Evolutionary conservation across 1,140 invertebrate genomes (phyloP).

Genomic region (Saccostrea cuccullata): DNA sequence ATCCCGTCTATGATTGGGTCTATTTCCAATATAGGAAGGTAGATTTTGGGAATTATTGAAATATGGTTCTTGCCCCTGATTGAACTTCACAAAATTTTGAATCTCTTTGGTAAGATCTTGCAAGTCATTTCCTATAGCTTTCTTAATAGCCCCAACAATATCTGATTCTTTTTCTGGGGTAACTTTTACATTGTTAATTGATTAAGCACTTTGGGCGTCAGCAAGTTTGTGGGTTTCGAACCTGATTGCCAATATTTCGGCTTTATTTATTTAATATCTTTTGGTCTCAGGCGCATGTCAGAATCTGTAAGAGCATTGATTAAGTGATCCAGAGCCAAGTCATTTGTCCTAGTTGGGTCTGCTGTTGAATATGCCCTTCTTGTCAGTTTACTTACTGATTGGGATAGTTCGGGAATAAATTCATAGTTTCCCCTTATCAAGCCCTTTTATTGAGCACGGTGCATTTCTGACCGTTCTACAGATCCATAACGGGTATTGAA

Average conservation of each 20-base stretch:
- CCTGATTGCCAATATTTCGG: background rate
- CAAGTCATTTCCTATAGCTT: background rate
- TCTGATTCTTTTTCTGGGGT: background rate
- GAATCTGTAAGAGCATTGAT: background rate
- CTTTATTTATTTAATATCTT: background rate
- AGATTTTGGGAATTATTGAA: too few relatives aligned
- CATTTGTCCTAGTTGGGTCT: background rate
- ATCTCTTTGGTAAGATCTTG: too few relatives aligned
- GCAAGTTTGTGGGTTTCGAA: background rate
- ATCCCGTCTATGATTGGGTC: too few relatives aligned
- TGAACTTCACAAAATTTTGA: too few relatives aligned
- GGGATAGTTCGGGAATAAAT: constrained; percentile 38
- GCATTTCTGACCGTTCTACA: constrained; percentile 39
- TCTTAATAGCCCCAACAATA: background rate
- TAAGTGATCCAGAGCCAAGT: background rate
- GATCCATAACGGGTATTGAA: constrained; percentile 42
- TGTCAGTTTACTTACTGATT: constrained; percentile 42
- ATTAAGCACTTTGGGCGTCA: background rate
- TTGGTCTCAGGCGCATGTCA: constrained; percentile 1
- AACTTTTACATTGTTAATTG: background rate
- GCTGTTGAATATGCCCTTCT: constrained; percentile 40
- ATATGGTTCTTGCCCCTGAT: too few relatives aligned
- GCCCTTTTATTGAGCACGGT: constrained; percentile 21
- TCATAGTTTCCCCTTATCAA: constrained; percentile 41
- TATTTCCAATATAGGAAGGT: too few relatives aligned